Percentiles rank a stretch among this genome's conserved stretches.
These are phyloP conservation scores for Procambarus clarkii DNA, from an alignment of 1,140 invertebrate genomes.

Conservation along the genomic window DNA sequence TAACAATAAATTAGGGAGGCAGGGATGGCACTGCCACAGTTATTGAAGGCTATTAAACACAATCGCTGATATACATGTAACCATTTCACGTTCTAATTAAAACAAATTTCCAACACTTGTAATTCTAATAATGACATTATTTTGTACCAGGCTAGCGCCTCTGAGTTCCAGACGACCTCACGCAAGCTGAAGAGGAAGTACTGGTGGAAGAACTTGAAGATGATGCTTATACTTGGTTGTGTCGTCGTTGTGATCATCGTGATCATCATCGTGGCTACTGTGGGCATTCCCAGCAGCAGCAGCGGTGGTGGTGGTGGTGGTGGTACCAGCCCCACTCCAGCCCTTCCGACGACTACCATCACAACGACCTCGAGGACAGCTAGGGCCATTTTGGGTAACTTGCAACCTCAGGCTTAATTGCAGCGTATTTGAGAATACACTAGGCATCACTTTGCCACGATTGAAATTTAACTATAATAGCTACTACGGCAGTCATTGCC, in stretches of 20 bases:
- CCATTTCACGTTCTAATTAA: too few relatives aligned
- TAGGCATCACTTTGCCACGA: too few relatives aligned
- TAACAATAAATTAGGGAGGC: too few relatives aligned
- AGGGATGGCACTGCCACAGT: too few relatives aligned
- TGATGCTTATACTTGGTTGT: constrained; percentile 73
- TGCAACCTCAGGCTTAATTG: neutral
- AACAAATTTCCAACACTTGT: too few relatives aligned
- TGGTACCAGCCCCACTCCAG: neutral
- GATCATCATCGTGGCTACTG: constrained; percentile 66
- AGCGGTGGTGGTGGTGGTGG: constrained; percentile 27
- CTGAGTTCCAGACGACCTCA: constrained; percentile 72
- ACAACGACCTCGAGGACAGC: neutral
- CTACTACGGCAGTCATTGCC: too few relatives aligned
- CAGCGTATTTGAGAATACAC: too few relatives aligned
- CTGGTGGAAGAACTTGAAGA: constrained; percentile 75
- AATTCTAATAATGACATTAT: neutral
- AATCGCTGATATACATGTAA: too few relatives aligned
- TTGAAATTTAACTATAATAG: too few relatives aligned
- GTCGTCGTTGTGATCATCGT: constrained; percentile 71
- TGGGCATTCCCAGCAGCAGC: neutral
- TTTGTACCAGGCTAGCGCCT: constrained; percentile 56
- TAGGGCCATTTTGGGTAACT: neutral
- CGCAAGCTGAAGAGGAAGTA: constrained; percentile 73
- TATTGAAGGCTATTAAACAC: too few relatives aligned
- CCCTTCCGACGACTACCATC: neutral